A percentile compares a stretch with the other conserved stretches of the same genome.
These are phyloP conservation scores for Biston betularia DNA, from an alignment of 2,888 invertebrate genomes.

Conservation along the genomic window DNA sequence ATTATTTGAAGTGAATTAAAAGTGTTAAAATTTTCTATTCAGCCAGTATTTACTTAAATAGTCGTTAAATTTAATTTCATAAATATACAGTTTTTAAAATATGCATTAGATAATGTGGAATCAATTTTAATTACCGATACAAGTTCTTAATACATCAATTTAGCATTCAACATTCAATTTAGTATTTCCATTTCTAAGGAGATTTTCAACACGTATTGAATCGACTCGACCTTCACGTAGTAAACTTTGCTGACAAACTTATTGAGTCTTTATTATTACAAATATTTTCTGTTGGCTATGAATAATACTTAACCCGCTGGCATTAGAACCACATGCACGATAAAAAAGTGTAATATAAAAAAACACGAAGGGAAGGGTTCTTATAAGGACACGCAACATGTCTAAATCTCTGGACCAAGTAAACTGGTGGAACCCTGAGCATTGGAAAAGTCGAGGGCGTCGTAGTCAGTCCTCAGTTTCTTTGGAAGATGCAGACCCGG, in stretches of 20 bases:
- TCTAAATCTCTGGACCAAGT: slow-evolving; percentile 69
- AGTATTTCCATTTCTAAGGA: background rate
- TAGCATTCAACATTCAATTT: background rate
- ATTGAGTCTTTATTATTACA: background rate
- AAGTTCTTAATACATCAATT: too few relatives aligned
- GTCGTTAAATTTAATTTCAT: background rate
- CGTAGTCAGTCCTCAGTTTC: slow-evolving; percentile 68
- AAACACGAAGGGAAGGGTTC: background rate
- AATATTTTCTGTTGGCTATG: background rate
- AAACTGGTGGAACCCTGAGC: slow-evolving; percentile 77
- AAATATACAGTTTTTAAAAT: background rate
- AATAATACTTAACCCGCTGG: background rate
- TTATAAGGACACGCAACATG: slow-evolving; percentile 65
- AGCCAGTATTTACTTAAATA: background rate
- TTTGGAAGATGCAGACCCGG: slow-evolving; percentile 66
- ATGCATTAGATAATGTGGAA: slow-evolving; percentile 1
- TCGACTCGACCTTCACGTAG: background rate
- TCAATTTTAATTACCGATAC: slow-evolving; percentile 3
- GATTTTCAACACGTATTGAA: background rate
- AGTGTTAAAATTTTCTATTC: background rate
- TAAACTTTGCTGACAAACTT: slow-evolving; percentile 4
- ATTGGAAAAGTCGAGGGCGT: slow-evolving; percentile 62
- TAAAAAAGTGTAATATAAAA: background rate
- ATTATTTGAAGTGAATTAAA: background rate
- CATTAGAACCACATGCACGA: background rate